Evolutionary conservation across 2,888 invertebrate genomes (phyloP).

Genomic region (Minunthozetes semirufus): DNA sequence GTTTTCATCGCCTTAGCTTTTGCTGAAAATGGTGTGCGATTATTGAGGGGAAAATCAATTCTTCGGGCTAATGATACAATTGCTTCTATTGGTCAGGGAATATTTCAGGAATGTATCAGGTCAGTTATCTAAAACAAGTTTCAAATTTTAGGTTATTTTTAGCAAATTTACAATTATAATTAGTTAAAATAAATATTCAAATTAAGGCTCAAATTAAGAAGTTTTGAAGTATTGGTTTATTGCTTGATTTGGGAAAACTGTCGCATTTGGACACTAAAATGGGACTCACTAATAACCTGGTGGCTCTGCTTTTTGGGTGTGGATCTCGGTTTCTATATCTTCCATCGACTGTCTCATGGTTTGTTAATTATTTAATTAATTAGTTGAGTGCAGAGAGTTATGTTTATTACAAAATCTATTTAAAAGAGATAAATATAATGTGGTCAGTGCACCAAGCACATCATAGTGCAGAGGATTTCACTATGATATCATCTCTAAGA

Average conservation of each 20-base stretch:
- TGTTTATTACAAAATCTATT: too few species aligned
- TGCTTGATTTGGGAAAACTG: conserved; percentile 48
- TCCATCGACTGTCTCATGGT: conserved; percentile 85
- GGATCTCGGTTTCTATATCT: conserved; percentile 84
- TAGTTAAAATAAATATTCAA: neutral
- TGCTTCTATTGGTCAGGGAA: conserved; percentile 66
- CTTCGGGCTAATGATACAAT: conserved; percentile 68
- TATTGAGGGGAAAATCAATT: conserved; percentile 59
- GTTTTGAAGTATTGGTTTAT: conserved; percentile 40
- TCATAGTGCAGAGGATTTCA: conserved; percentile 82
- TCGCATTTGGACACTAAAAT: conserved; percentile 63
- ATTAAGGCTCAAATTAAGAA: conserved; percentile 38
- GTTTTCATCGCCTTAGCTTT: conserved; percentile 48
- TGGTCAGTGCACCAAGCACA: conserved; percentile 88
- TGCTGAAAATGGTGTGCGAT: conserved; percentile 62
- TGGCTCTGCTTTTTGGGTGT: conserved; percentile 69
- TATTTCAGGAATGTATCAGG: conserved; percentile 67
- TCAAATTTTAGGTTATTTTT: neutral
- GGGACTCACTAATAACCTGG: conserved; percentile 74
- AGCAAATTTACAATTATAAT: neutral
- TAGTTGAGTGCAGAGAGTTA: too few species aligned
- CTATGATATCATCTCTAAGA: conserved; percentile 70
- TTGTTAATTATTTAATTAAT: conserved; percentile 38
- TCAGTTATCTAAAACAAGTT: conserved; percentile 50
- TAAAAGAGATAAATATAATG: conserved; percentile 68